Percentiles rank a stretch among this genome's conserved stretches.
Evolutionary conservation across 2,113 vertebrate genomes (phyloP).

Genomic region (Perognathus longimembris): DNA sequence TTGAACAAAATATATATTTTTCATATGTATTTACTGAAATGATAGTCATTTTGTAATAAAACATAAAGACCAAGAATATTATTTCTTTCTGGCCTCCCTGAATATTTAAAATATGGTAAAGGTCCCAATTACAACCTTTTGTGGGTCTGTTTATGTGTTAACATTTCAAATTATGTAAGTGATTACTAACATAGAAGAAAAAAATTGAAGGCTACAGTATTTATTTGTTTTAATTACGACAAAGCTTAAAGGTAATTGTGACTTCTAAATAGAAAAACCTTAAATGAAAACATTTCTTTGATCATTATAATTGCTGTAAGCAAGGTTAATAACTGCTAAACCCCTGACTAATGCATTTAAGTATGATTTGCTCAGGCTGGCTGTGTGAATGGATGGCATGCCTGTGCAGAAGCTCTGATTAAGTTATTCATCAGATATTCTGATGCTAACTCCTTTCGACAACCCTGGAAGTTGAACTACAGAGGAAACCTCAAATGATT

Average conservation of each 20-base stretch:
- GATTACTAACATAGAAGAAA: conserved; percentile 47
- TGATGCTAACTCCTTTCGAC: conserved; percentile 75
- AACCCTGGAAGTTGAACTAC: conserved; percentile 56
- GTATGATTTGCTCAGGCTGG: conserved; percentile 24
- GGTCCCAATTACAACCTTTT: background rate
- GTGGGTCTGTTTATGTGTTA: conserved; percentile 21
- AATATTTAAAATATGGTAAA: conserved; percentile 59
- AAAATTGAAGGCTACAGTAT: background rate
- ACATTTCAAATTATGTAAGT: conserved; percentile 40
- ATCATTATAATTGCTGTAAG: conserved; percentile 74
- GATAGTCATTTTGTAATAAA: background rate
- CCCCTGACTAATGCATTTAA: conserved; percentile 64
- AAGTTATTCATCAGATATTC: conserved; percentile 74
- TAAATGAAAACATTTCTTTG: conserved; percentile 68
- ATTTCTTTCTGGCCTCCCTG: background rate
- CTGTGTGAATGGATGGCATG: conserved; percentile 47
- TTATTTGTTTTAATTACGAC: background rate
- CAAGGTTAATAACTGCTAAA: conserved; percentile 25
- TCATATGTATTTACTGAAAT: conserved; percentile 8
- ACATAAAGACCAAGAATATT: background rate
- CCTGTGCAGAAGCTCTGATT: conserved; percentile 66
- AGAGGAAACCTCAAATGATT: conserved; percentile 55
- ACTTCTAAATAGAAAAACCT: conserved; percentile 58
- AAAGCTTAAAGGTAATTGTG: conserved; percentile 45
- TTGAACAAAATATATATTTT: conserved; percentile 21